Base-by-base conservation (phyloP, 1,140 invertebrate species). In the Venturia canescens region DNA sequence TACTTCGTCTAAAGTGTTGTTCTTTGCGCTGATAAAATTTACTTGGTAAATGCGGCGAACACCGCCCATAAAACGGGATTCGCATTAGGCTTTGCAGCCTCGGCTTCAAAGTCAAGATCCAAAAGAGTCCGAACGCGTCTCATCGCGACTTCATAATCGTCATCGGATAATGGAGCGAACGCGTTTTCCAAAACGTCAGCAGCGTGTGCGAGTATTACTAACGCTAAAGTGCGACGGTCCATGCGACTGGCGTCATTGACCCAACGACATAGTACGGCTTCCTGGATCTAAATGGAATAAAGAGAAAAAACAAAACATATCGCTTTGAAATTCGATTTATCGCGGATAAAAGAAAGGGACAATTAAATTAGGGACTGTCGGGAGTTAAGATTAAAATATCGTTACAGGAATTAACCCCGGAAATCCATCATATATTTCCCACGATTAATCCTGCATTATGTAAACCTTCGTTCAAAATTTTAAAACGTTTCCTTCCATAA, bases 101-200 rank as follows among this genome's bases (percentile, higher is more conserved):
- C 98, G 44, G 96, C 94, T 92, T 99, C 99, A 91, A 99, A 97
- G 91, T 99, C 98, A 71, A 99, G 94, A 88, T 99, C 98, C 71
- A 99, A 94, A 27, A 99, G 93, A 88, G 98, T 97, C 80, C 98
- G 94, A 29, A 99, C 97, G 87, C 99, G 95, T 87, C 98, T 97
- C 95, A 99, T 99, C 63, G 98, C 99, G 80, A 99, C 92, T 93
- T 99, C 99, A 90, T 99, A 99, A 90, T 99, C 98, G 88, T 99
- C 98, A 91, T 99, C 98, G 57, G 97, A 99, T 2, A 99, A 93
- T 1, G 98, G 98, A 26, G 97, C 98, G 93, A 99, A 99, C n/a
- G 99, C 99, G 93, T 99, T 99, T 93, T 99, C 99, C 6, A 99
- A 93, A 18, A 99, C 99, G 92, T 99, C 99, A 69, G 98, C 98